Conservation (phyloP, 2,113 vertebrate genomes). For the Micromys minutus region DNA sequence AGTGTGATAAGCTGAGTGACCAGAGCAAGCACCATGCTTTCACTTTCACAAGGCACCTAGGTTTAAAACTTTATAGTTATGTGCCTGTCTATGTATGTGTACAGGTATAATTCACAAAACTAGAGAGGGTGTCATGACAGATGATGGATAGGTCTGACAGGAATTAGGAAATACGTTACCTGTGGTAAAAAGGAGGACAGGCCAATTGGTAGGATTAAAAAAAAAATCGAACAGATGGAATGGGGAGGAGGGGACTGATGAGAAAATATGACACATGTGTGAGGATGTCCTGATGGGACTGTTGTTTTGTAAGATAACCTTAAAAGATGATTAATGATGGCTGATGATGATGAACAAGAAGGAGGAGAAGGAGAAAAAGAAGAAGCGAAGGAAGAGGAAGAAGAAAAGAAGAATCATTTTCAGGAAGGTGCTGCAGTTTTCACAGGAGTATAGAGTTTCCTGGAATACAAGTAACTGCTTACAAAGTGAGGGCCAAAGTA, state of each 20-base stretch:
- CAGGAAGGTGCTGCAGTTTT: not conserved
- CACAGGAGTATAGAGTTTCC: not conserved
- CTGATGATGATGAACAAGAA: not conserved
- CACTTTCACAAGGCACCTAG: not conserved
- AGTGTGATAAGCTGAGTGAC: not conserved
- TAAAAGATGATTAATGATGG: not conserved
- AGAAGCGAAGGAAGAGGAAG: not conserved
- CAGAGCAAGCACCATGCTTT: not conserved
- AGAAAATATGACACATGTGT: not conserved
- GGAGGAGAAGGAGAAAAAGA: not conserved
- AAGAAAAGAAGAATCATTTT: not conserved
- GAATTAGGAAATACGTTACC: not conserved
- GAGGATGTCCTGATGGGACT: not conserved
- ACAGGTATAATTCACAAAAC: not conserved
- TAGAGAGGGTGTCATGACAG: not conserved
- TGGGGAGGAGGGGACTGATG: too few species aligned
- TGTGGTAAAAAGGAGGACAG: not conserved
- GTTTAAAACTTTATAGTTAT: not conserved
- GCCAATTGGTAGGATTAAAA: not conserved
- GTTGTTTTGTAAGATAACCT: not conserved
- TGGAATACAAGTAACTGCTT: not conserved
- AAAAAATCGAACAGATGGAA: not conserved
- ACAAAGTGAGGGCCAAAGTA: not conserved
- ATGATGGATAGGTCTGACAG: not conserved
- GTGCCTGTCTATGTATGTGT: not conserved